Evolutionary conservation across 2,888 invertebrate genomes (phyloP).

Genomic region (Cyclophora punctaria): DNA sequence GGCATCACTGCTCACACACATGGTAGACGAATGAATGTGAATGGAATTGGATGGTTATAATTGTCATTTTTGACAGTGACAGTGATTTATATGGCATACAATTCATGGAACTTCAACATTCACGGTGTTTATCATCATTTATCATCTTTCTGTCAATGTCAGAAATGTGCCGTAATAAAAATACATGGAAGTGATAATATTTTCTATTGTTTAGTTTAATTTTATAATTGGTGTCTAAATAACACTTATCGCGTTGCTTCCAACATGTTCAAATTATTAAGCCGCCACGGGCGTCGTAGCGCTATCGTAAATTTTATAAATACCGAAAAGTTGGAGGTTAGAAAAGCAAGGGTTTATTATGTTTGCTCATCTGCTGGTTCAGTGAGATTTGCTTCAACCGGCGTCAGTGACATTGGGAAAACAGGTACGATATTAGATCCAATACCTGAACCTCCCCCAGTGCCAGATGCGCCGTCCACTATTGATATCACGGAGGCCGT

Average conservation of each 20-base stretch:
- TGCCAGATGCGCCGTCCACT: conserved; percentile 50
- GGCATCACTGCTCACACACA: too few relatives aligned
- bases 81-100: too few relatives aligned
- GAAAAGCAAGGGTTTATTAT: conserved; percentile 58
- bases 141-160: conserved; percentile 21
- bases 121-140: too few relatives aligned
- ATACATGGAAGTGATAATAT: conserved; percentile 13
- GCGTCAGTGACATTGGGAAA: conserved; percentile 39
- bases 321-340: conserved; percentile 64
- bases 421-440: conserved; percentile 38
- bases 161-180: conserved; percentile 36
- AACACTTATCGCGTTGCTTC: neutral
- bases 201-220: too few relatives aligned
- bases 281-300: conserved; percentile 55
- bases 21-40: too few relatives aligned
- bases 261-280: conserved; percentile 62
- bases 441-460: conserved; percentile 65
- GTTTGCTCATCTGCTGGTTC: conserved; percentile 54
- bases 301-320: conserved; percentile 52
- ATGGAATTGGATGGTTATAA: too few relatives aligned
- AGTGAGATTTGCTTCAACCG: conserved; percentile 54
- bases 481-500: conserved; percentile 48
- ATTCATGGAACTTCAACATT: too few relatives aligned
- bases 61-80: too few relatives aligned
- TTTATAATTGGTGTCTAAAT: too few relatives aligned